Evolutionary conservation across 2,113 vertebrate species (phyloP).

Genomic region (Microtus pennsylvanicus): DNA sequence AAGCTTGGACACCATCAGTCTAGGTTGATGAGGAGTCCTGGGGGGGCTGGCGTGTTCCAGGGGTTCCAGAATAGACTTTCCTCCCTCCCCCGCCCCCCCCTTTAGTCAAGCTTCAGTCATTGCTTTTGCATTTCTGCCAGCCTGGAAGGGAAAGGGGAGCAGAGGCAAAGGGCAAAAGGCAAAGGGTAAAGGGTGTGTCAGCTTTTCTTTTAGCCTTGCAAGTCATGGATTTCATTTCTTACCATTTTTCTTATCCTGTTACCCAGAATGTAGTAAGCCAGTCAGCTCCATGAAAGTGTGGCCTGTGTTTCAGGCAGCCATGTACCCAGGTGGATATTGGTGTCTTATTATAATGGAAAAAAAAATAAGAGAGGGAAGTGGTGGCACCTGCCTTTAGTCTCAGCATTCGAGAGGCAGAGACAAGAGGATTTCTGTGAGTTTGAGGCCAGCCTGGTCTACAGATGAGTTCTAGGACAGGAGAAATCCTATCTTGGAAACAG

Average conservation of each 20-base stretch:
- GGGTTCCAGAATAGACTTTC: background rate
- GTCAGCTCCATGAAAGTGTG: background rate
- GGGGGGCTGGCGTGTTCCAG: background rate
- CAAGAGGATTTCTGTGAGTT: too few species aligned
- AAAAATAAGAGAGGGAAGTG: background rate
- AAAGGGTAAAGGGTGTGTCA: background rate
- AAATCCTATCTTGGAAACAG: too few species aligned
- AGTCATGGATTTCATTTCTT: background rate
- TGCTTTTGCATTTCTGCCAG: background rate
- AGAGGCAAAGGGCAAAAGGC: background rate
- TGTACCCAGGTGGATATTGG: background rate
- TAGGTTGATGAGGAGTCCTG: background rate
- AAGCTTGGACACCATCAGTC: background rate
- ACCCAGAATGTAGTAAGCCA: background rate
- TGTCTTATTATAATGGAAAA: background rate
- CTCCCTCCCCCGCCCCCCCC: too few species aligned
- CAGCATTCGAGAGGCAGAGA: too few species aligned
- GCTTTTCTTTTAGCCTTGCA: background rate
- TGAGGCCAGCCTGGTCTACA: too few species aligned
- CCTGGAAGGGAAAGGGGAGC: background rate
- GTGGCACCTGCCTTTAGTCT: too few species aligned
- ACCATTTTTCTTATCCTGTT: background rate
- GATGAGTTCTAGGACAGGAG: too few species aligned
- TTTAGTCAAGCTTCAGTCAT: background rate
- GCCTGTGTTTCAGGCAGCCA: background rate